phyloP scores from a whole-genome alignment of 1,140 invertebrate genomes.

The Apis laboriosa region DNA sequence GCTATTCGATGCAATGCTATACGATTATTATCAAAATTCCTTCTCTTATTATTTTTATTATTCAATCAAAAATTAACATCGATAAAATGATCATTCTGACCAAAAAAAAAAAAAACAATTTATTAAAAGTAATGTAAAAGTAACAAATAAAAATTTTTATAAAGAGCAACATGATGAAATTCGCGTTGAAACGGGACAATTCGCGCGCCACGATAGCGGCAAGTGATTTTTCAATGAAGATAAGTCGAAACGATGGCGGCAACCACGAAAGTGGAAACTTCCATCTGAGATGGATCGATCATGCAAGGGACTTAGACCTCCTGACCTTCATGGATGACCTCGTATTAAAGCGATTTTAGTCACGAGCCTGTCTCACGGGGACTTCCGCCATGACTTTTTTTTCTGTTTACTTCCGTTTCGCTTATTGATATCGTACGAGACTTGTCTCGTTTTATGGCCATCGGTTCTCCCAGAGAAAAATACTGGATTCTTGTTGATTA shows the following conservation, averaged over 20 bases:
- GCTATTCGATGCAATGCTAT: too few relatives aligned
- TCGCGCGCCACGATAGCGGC: neutral
- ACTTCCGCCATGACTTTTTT: slow-evolving; percentile 9
- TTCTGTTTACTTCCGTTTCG: slow-evolving; percentile 40
- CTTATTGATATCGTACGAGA: slow-evolving; percentile 1
- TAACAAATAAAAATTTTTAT: neutral
- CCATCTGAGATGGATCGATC: slow-evolving; percentile 30
- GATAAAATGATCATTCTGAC: too few relatives aligned
- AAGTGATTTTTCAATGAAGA: slow-evolving; percentile 19
- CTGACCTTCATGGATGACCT: slow-evolving; percentile 33
- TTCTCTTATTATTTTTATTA: too few relatives aligned
- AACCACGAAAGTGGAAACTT: slow-evolving; percentile 32
- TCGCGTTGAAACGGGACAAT: neutral
- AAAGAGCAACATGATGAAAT: slow-evolving; percentile 3
- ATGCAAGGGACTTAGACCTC: slow-evolving; percentile 5
- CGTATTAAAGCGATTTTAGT: slow-evolving; percentile 17
- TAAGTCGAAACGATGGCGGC: slow-evolving; percentile 13
- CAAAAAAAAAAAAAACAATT: too few relatives aligned
- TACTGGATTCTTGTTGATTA: neutral
- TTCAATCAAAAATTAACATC: too few relatives aligned
- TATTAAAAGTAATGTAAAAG: too few relatives aligned
- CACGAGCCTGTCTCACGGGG: neutral
- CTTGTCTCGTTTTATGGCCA: neutral
- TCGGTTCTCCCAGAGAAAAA: neutral
- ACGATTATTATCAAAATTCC: too few relatives aligned